Percentiles rank a stretch among this genome's conserved stretches.
These are phyloP conservation scores for Perizoma affinitatum DNA, from an alignment of 2,888 invertebrate genomes.

Conservation along the genomic window DNA sequence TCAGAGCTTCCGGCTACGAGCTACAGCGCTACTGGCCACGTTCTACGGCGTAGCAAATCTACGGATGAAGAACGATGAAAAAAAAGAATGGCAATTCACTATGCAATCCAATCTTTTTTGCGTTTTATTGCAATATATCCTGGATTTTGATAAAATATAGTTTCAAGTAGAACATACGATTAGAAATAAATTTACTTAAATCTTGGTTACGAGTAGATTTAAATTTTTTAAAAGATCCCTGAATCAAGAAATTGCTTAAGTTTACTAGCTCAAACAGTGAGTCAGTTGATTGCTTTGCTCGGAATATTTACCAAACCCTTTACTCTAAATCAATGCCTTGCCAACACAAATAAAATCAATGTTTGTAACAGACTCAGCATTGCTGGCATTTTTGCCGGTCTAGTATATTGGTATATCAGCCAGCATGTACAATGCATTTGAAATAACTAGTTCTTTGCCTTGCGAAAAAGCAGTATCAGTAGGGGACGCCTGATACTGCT, in stretches of 20 bases:
- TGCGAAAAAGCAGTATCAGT: too few species aligned
- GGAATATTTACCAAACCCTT: neutral
- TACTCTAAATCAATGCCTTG: constrained; percentile 11
- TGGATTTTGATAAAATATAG: too few species aligned
- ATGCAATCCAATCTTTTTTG: too few species aligned
- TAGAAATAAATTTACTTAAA: too few species aligned
- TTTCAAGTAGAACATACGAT: neutral
- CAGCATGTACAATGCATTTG: neutral
- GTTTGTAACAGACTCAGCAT: constrained; percentile 4
- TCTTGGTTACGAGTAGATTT: too few species aligned
- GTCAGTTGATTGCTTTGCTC: too few species aligned
- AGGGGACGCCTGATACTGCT: neutral
- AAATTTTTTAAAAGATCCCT: too few species aligned
- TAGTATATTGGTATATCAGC: neutral
- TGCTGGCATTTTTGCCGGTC: neutral
- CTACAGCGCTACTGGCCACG: constrained; percentile 48
- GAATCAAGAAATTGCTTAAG: too few species aligned
- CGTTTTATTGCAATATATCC: too few species aligned
- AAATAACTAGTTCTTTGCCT: neutral
- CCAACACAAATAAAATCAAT: constrained; percentile 17
- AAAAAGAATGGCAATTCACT: too few species aligned
- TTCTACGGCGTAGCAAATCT: constrained; percentile 41
- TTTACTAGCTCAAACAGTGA: too few species aligned
- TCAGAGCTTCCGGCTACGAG: constrained; percentile 49
- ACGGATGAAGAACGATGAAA: constrained; percentile 12